Evolutionary conservation across 2,113 vertebrate species (phyloP).

Genomic region (Laticauda laticaudata): DNA sequence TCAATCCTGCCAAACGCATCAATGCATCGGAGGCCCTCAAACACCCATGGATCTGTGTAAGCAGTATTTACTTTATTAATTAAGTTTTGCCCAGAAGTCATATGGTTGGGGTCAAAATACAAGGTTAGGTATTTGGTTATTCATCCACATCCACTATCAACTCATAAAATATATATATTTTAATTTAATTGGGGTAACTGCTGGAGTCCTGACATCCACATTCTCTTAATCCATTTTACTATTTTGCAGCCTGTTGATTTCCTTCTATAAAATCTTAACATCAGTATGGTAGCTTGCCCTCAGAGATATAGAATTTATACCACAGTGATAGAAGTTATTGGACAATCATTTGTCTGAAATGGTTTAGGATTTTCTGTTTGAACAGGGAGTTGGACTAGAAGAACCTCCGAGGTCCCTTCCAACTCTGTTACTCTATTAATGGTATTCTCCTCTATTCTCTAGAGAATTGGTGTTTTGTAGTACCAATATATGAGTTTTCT

Average conservation of each 20-base stretch:
- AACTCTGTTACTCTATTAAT: neutral
- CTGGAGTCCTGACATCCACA: too few relatives aligned
- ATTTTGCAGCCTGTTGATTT: neutral
- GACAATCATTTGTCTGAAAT: neutral
- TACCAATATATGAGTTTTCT: neutral
- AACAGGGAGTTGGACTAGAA: neutral
- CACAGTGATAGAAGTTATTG: neutral
- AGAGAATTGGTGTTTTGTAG: neutral
- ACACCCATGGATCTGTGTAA: constrained; percentile 97
- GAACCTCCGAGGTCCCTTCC: neutral
- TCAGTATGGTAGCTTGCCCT: neutral
- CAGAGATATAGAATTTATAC: neutral
- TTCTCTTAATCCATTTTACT: neutral
- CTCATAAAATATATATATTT: too few relatives aligned
- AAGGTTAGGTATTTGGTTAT: neutral
- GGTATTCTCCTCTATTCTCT: neutral
- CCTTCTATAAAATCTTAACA: neutral
- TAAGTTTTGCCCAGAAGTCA: neutral
- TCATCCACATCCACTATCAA: neutral
- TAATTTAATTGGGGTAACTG: too few relatives aligned
- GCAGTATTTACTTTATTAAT: constrained; percentile 44
- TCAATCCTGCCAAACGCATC: constrained; percentile 93
- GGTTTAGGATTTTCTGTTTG: neutral
- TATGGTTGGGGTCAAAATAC: neutral
- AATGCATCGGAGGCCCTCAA: constrained; percentile 91